These are phyloP conservation scores for Choloepus didactylus DNA, from an alignment of 2,797 vertebrate species.

Conservation along the genomic window DNA sequence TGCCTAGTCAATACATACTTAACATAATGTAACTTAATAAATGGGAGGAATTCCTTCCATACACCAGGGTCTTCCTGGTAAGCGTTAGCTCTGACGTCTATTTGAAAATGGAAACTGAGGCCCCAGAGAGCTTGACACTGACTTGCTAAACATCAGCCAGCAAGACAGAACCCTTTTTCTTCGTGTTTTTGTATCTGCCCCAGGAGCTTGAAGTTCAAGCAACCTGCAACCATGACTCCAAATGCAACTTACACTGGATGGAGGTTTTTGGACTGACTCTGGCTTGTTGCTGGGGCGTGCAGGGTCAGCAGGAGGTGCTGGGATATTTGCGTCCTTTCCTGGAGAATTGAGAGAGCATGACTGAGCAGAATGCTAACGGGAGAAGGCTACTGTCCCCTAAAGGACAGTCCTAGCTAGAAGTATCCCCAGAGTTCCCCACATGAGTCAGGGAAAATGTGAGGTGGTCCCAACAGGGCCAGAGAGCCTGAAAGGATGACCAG, in stretches of 20 bases:
- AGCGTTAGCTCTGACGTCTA: not conserved
- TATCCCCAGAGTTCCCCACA: not conserved
- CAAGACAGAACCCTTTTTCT: not conserved
- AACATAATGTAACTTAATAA: not conserved
- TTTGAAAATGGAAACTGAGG: not conserved
- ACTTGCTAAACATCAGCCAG: not conserved
- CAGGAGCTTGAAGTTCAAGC: not conserved
- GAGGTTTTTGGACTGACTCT: constrained; percentile 79
- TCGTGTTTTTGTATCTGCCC: not conserved
- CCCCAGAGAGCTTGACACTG: not conserved
- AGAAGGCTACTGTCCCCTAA: not conserved
- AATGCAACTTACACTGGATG: constrained; percentile 87
- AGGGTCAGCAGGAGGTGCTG: not conserved
- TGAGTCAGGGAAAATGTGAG: not conserved
- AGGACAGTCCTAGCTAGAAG: not conserved
- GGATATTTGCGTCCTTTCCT: constrained; percentile 80
- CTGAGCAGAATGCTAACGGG: not conserved
- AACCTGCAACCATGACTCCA: not conserved
- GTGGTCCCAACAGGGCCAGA: not conserved
- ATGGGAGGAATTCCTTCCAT: not conserved
- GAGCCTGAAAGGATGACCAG: not conserved
- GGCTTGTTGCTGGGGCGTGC: constrained; percentile 62
- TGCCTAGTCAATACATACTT: too few relatives aligned
- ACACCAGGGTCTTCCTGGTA: not conserved
- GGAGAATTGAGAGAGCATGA: constrained; percentile 22